A percentile compares a stretch with the other conserved stretches of the same genome.
Conservation (phyloP, 2,888 invertebrate species). For the Bimastos eiseni region DNA sequence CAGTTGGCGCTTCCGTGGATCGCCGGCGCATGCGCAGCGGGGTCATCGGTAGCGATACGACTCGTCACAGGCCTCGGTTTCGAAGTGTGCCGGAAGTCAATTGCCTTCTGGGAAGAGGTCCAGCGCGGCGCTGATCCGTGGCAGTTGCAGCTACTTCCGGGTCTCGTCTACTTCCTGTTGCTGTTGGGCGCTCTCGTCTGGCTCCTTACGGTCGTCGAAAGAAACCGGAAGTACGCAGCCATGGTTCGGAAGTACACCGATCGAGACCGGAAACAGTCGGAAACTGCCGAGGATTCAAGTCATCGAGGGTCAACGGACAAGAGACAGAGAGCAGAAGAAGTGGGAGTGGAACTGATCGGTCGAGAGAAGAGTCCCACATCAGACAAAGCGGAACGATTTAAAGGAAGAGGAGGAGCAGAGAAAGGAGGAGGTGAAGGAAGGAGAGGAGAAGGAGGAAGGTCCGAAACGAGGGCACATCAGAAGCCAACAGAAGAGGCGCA, state of each 20-base stretch:
- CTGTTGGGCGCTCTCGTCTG: neutral
- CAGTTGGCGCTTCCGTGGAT: slow-evolving; percentile 16
- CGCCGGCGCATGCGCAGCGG: neutral
- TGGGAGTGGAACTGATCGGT: neutral
- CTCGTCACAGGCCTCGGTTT: neutral
- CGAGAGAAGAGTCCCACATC: neutral
- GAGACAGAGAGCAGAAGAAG: neutral
- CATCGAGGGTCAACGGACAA: neutral
- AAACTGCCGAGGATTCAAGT: neutral
- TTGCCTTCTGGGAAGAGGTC: slow-evolving; percentile 4
- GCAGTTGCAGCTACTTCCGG: neutral
- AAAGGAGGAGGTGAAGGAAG: neutral
- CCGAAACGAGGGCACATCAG: neutral
- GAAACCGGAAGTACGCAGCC: neutral
- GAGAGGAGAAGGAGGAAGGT: neutral
- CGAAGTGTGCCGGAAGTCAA: slow-evolving; percentile 21
- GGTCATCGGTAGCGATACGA: neutral
- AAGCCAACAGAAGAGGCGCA: neutral
- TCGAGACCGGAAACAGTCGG: neutral
- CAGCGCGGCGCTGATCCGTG: neutral
- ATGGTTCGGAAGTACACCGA: neutral
- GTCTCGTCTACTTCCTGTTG: slow-evolving; percentile 15
- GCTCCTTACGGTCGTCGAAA: neutral
- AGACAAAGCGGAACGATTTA: neutral
- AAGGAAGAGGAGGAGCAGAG: neutral